phyloP scores from a whole-genome alignment of 2,888 invertebrate species.

The Tipula unca region DNA sequence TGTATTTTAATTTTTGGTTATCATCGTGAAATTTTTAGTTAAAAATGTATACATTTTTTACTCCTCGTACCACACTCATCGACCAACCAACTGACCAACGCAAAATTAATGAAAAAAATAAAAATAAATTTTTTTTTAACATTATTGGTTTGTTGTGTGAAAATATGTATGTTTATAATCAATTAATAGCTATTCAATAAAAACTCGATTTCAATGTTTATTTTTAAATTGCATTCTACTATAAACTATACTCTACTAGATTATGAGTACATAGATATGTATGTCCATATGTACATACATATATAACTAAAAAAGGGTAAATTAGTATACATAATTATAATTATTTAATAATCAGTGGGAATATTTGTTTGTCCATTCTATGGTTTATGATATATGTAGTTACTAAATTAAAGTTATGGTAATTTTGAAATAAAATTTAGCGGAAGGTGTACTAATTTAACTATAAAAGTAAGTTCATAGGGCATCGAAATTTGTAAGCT shows the following conservation, averaged over 20 bases:
- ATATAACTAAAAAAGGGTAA: neutral
- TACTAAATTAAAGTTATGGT: neutral
- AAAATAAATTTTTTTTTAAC: neutral
- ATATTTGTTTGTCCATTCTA: neutral
- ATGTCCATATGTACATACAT: too few species aligned
- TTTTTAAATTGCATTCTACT: neutral
- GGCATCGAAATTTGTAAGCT: too few species aligned
- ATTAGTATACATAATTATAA: neutral
- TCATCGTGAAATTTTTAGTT: neutral
- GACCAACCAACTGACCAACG: neutral
- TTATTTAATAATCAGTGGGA: neutral
- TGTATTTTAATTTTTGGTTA: neutral
- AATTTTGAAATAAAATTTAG: too few species aligned
- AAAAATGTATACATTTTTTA: neutral
- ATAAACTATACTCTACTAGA: neutral
- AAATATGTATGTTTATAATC: neutral
- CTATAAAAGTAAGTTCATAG: too few species aligned
- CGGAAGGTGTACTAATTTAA: too few species aligned
- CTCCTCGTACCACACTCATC: neutral
- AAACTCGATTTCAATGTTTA: neutral
- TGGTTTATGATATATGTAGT: neutral
- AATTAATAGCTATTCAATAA: neutral
- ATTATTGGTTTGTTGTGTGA: conserved; percentile 14
- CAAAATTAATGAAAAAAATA: neutral
- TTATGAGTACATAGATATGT: neutral